These are phyloP conservation scores for Loxodonta africana DNA, from an alignment of 2,113 vertebrate genomes.

Conservation along the genomic window DNA sequence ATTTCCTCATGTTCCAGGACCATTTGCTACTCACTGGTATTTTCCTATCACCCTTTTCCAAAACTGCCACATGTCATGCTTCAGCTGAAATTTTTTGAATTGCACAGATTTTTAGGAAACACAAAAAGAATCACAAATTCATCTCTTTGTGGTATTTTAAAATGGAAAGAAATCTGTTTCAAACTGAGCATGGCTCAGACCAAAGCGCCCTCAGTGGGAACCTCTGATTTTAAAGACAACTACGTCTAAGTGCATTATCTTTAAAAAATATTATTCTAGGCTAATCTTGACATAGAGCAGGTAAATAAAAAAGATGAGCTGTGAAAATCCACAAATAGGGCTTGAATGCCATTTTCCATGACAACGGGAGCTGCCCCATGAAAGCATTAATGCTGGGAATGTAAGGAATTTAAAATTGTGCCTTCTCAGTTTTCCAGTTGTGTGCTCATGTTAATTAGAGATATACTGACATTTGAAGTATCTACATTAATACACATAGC, in stretches of 20 bases:
- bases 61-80: slow-evolving; percentile 37
- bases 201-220: slow-evolving; percentile 79
- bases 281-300: slow-evolving; percentile 85
- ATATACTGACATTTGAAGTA: slow-evolving; percentile 83
- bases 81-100: slow-evolving; percentile 69
- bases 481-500: slow-evolving; percentile 80
- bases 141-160: slow-evolving; percentile 79
- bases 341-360: slow-evolving; percentile 79
- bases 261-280: slow-evolving; percentile 86
- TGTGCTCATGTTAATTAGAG: slow-evolving; percentile 81
- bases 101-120: slow-evolving; percentile 58
- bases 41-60: neutral
- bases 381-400: slow-evolving; percentile 80
- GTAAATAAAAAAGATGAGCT: slow-evolving; percentile 84
- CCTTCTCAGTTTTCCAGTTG: slow-evolving; percentile 84
- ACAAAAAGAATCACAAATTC: slow-evolving; percentile 63
- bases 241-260: slow-evolving; percentile 81
- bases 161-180: slow-evolving; percentile 86
- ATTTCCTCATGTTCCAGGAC: neutral
- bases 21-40: neutral
- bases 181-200: slow-evolving; percentile 77
- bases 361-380: slow-evolving; percentile 81
- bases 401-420: slow-evolving; percentile 84
- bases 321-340: slow-evolving; percentile 80
- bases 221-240: slow-evolving; percentile 85